Evolutionary conservation across 2,797 vertebrate species (phyloP), one percentile per base, ranked within the genome.

Genomic region (Semotilus atromaculatus): DNA sequence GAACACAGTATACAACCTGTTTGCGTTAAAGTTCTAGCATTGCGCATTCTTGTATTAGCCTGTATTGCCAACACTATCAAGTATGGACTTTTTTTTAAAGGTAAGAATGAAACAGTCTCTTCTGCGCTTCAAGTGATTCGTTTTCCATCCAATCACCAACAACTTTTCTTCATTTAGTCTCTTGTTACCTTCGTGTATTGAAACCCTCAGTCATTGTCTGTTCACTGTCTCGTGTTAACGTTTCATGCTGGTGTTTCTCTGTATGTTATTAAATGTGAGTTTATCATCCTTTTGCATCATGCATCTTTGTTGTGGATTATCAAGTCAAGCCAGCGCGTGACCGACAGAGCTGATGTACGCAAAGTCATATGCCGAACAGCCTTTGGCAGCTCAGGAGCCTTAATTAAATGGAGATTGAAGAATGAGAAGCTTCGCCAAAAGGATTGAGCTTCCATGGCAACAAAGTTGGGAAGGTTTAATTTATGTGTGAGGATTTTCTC

Each of bases 391-490:
- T 90, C 75, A 84, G 88, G 85, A 87, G 55, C 90, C 91, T 94
- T 94, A 92, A 94, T 94, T 95, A 92, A 93, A 94, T 91, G 53
- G 82, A 89, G 91, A 93, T 90, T 90, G 89, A 86, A 66, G 81
- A 90, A 86, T 68, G 72, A 88, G 88, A 80, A 45, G 83, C 81
- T 55, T 79, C 43, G 36, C 72, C 82, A 82, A 68, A 75, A 79
- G 53, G 85, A 88, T n/a, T 80, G 83, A 45, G 91, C 94, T 91
- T 88, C 93, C 86, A 89, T 92, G 89, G 94, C 90, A 92, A 95
- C 93, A 82, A 91, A 91, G 80, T 91, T 93, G 89, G 70, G 88
- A 68, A 86, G 86, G 82, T 90, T 71, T 60, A 75, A 90, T 87
- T 87, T 90, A 85, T 88, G 60, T 68, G 72, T 72, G 68, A 38